Base-by-base conservation (phyloP, 37 sponge, comb jelly and placozoan genomes). In the Eunapius fragilis region DNA sequence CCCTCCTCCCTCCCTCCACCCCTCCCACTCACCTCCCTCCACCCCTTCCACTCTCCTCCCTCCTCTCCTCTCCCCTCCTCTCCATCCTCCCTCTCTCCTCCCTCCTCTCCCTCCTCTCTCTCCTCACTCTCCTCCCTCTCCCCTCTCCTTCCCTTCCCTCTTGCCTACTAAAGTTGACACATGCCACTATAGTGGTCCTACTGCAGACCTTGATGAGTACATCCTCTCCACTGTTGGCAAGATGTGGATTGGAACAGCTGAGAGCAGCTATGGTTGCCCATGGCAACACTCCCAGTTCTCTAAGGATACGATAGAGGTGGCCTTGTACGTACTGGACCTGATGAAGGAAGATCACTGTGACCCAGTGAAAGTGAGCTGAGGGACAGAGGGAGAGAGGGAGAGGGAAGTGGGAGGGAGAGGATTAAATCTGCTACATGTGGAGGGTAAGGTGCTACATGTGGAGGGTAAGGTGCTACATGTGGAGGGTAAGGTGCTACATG, bases 211-310 rank as follows among this genome's bases (percentile, higher is more conserved):
- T 49, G 47, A 77, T 12, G 94, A 94, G 80, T 94, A 90, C 71
- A 89, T 94, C 30, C 85, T 94, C 67, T 88, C 85, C 67, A 91
- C 84, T 38, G 70, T 49, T 28, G 94, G 94, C 30, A 31, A 78
- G 14, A 90, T 94, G 48, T 94, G 94, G 94, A 86, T 85, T 37
- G 94, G 94, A 0, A 85, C 69, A 71, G 49, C 77, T n/a, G 49
- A 34, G 25, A 83, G 79, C 50, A 88, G 82, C 83, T 88, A 69
- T 70, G 88, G 88, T 26, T 26, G 87, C 27, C 87, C 87, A 28
- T 94, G 94, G 94, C 85, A 90, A 83, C 91, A 86, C 88, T 86
- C 89, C 24, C 94, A 94, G 86, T 91, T 86, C 87, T 77, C 26
- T 14, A 75, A 76, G 69, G 82, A 88, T 36, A 72, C 77, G 28